Conservation (phyloP, 2,797 vertebrate species). For the Megaceryle alcyon region DNA sequence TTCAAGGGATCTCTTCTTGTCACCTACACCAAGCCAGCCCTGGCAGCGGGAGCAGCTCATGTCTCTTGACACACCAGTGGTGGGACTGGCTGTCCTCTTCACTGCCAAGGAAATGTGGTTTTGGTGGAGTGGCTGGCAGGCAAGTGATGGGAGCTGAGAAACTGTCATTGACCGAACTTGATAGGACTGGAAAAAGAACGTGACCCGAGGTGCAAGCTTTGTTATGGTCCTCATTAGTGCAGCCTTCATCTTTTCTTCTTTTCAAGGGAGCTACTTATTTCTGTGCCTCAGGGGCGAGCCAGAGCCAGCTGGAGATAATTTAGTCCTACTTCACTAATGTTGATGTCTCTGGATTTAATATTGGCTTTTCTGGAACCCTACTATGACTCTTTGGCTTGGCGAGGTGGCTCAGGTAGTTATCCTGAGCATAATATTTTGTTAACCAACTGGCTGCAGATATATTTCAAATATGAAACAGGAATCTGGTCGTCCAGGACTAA, state of each 20-base stretch:
- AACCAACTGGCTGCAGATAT: constrained; percentile 14
- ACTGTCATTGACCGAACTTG: neutral
- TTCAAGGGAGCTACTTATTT: constrained; percentile 11
- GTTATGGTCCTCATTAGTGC: neutral
- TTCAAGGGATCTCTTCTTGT: neutral
- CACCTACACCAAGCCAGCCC: neutral
- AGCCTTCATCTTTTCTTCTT: neutral
- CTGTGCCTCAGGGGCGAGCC: neutral
- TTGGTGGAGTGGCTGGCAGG: neutral
- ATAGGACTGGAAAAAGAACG: neutral
- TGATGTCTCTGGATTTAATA: constrained; percentile 52
- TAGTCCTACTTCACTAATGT: constrained; percentile 15
- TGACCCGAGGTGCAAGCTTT: constrained; percentile 1
- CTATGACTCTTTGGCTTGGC: constrained; percentile 38
- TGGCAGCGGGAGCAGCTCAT: neutral
- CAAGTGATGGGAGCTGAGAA: neutral
- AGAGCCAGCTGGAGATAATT: constrained; percentile 44
- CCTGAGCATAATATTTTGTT: constrained; percentile 62
- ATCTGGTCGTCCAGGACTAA: constrained; percentile 34
- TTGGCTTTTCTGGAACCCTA: constrained; percentile 51
- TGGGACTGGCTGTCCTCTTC: neutral
- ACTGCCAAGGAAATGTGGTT: neutral
- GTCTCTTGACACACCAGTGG: fast-evolving
- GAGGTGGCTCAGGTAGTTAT: constrained; percentile 42
- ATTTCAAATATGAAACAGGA: constrained; percentile 41